A percentile compares a stretch with the other conserved stretches of the same genome.
Conservation (phyloP, 2,888 invertebrate species). For the Petrolisthes cinctipes region DNA sequence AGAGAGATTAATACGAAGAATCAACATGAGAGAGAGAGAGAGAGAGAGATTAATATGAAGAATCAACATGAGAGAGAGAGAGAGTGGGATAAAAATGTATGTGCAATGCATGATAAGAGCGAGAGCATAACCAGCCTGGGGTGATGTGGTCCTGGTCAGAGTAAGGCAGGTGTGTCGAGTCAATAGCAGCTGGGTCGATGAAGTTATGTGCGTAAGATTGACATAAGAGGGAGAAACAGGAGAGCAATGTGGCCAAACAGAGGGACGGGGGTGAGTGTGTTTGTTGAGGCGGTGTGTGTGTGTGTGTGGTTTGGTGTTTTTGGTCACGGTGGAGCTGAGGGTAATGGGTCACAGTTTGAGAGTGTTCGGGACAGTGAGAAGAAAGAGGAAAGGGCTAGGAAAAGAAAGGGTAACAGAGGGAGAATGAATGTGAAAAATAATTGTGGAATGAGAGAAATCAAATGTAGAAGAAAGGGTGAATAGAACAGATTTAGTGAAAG, state of each 20-base stretch:
- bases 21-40: neutral
- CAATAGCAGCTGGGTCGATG: neutral
- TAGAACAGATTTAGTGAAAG: neutral
- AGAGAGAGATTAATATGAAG: neutral
- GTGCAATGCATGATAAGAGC: too few relatives aligned
- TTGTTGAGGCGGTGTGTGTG: neutral
- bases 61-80: neutral
- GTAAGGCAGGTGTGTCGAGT: slow-evolving; percentile 3
- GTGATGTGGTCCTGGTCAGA: neutral
- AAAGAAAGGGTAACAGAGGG: neutral
- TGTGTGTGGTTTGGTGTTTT: neutral
- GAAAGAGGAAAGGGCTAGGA: neutral
- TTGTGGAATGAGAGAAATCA: neutral
- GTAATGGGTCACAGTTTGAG: neutral
- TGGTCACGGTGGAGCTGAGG: neutral
- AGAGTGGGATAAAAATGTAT: neutral
- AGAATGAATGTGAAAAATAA: neutral
- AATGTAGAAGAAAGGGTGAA: neutral
- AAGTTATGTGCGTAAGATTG: slow-evolving; percentile 13
- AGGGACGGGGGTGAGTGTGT: neutral
- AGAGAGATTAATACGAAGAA: too few relatives aligned
- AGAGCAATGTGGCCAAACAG: neutral
- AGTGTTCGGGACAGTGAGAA: neutral
- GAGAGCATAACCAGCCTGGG: neutral
- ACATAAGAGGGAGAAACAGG: neutral